These are phyloP conservation scores for Natator depressus DNA, from an alignment of 2,113 vertebrate species.

Conservation along the genomic window DNA sequence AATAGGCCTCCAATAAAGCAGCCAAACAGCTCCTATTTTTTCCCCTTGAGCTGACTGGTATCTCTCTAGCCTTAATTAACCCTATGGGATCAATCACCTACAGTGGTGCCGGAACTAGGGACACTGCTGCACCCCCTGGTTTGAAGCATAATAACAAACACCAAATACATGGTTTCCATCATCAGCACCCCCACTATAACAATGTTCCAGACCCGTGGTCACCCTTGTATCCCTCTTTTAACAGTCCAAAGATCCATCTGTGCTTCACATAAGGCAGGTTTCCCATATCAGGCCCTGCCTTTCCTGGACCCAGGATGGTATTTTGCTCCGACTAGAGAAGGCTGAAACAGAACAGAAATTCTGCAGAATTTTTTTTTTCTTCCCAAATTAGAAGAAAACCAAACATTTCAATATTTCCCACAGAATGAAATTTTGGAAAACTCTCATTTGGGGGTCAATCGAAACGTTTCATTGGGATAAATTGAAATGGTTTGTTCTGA, in stretches of 20 bases:
- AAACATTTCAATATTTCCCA: neutral
- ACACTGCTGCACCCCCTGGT: too few species aligned
- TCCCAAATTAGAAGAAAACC: neutral
- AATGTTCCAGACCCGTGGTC: neutral
- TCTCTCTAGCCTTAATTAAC: rapidly evolving
- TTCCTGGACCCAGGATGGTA: neutral
- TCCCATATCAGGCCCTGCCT: neutral
- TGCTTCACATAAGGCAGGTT: neutral
- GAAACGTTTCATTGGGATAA: neutral
- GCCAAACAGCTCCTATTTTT: slow-evolving; percentile 9
- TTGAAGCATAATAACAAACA: too few species aligned
- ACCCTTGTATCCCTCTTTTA: neutral
- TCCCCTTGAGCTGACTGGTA: neutral
- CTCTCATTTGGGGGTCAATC: neutral
- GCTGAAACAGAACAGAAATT: neutral
- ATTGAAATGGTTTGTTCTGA: too few species aligned
- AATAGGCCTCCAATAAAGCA: neutral
- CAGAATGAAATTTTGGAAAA: too few species aligned
- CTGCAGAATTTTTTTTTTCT: slow-evolving; percentile 15
- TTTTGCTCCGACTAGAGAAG: neutral
- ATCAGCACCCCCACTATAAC: too few species aligned
- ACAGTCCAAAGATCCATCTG: neutral
- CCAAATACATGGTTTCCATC: too few species aligned
- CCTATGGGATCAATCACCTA: neutral
- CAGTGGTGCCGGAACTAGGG: too few species aligned